phyloP scores from a whole-genome alignment of 2,113 vertebrate species.

The Prunella himalayana region DNA sequence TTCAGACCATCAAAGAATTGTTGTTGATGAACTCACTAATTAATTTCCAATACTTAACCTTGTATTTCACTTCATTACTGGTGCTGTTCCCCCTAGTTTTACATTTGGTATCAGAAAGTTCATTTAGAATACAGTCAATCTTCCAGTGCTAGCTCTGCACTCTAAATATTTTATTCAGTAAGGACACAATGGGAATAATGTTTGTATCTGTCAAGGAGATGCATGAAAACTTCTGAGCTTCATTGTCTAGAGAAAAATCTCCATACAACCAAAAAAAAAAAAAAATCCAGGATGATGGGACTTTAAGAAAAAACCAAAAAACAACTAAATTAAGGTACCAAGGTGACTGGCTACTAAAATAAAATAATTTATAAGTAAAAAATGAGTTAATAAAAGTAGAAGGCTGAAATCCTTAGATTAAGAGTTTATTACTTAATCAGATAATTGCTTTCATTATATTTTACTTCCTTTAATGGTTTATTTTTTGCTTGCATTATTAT shows the following conservation, averaged over 20 bases:
- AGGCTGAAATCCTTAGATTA: background rate
- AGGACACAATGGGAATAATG: conserved; percentile 68
- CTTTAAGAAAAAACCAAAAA: background rate
- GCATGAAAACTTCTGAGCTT: conserved; percentile 43
- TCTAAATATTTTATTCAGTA: conserved; percentile 71
- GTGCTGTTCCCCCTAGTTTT: conserved; percentile 65
- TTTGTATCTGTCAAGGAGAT: conserved; percentile 66
- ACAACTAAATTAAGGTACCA: background rate
- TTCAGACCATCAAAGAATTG: conserved; percentile 76
- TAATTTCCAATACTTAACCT: conserved; percentile 77
- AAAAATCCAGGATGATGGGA: background rate
- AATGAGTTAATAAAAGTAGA: background rate
- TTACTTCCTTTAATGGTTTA: background rate
- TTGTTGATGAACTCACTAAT: conserved; percentile 75
- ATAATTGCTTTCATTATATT: background rate
- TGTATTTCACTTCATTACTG: conserved; percentile 68
- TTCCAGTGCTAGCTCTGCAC: conserved; percentile 55
- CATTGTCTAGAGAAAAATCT: conserved; percentile 12
- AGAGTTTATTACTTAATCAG: background rate
- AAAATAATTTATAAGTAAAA: background rate
- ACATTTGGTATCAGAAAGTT: conserved; percentile 68
- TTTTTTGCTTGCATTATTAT: background rate
- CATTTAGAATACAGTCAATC: conserved; percentile 75
- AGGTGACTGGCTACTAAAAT: background rate
- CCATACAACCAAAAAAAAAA: background rate